Evolutionary conservation across 1,140 invertebrate species (phyloP).

Genomic region (Chrysomallon squamiferum): DNA sequence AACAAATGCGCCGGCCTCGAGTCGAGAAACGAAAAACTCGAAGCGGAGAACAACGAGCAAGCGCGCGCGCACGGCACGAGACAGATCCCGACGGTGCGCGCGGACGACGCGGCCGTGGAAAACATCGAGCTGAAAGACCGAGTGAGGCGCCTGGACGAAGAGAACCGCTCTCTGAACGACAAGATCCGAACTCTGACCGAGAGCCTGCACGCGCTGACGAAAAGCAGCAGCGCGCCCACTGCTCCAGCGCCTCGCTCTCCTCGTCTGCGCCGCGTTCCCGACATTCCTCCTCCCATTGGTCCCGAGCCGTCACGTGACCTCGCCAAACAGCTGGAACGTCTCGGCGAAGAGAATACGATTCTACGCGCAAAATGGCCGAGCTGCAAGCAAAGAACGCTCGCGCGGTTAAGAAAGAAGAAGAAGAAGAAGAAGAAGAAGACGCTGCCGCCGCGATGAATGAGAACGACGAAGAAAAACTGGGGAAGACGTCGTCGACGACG

Average conservation of each 20-base stretch:
- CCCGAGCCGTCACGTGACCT: constrained; percentile 49
- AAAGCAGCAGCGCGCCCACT: background rate
- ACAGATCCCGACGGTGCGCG: constrained; percentile 27
- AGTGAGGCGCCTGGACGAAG: constrained; percentile 40
- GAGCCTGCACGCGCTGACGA: constrained; percentile 21
- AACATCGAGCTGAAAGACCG: constrained; percentile 48
- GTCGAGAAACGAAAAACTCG: constrained; percentile 66
- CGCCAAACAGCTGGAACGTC: constrained; percentile 15
- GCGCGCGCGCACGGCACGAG: constrained; percentile 55
- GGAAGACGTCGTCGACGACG: background rate
- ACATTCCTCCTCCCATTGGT: constrained; percentile 12
- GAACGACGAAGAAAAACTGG: no score
- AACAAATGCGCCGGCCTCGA: constrained; percentile 76
- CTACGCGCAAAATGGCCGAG: constrained; percentile 30
- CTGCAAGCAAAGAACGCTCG: constrained; percentile 25
- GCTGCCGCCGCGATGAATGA: no score
- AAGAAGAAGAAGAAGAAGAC: no score
- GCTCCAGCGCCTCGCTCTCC: background rate
- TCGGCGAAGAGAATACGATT: constrained; percentile 23
- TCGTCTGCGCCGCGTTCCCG: background rate
- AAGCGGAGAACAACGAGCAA: constrained; percentile 75
- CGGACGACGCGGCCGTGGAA: constrained; percentile 48
- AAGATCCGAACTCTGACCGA: constrained; percentile 65
- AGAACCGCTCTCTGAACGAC: constrained; percentile 63
- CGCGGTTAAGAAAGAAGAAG: constrained; percentile 12